These are phyloP conservation scores for Caenorhabditis imperialis DNA, from an alignment of 2,888 invertebrate species.

Conservation along the genomic window DNA sequence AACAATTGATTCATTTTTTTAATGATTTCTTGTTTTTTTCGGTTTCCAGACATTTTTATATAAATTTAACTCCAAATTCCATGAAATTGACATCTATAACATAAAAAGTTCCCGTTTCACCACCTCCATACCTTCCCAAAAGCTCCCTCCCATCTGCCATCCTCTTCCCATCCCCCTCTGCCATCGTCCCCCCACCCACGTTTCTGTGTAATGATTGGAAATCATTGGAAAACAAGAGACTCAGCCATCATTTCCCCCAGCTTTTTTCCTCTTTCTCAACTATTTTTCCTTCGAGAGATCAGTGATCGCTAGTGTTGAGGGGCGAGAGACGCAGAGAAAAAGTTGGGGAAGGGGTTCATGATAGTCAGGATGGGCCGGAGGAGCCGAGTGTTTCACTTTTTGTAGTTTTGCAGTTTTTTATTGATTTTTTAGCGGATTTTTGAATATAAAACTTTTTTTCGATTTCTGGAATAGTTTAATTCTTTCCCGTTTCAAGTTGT, in stretches of 20 bases:
- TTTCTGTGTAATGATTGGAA: constrained; percentile 34
- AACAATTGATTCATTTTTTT: too few species aligned
- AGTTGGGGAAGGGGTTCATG: constrained; percentile 37
- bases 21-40: too few species aligned
- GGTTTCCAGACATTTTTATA: too few species aligned
- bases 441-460: too few species aligned
- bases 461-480: too few species aligned
- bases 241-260: neutral
- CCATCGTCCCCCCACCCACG: neutral
- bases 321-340: constrained; percentile 27
- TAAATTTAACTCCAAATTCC: too few species aligned
- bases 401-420: too few species aligned
- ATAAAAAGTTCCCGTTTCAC: constrained; percentile 8
- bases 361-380: constrained; percentile 15
- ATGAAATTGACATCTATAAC: too few species aligned
- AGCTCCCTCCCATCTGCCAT: constrained; percentile 7
- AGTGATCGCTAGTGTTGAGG: neutral
- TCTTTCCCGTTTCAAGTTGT: too few species aligned
- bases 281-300: constrained; percentile 9
- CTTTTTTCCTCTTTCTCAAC: constrained; percentile 14
- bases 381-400: constrained; percentile 21
- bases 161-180: constrained; percentile 8
- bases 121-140: constrained; percentile 19
- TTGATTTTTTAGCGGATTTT: too few species aligned
- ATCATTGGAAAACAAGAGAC: constrained; percentile 15